Evolutionary conservation across 64 coral and sea anemone species (phyloP).

Genomic region (Orbicella faveolata): DNA sequence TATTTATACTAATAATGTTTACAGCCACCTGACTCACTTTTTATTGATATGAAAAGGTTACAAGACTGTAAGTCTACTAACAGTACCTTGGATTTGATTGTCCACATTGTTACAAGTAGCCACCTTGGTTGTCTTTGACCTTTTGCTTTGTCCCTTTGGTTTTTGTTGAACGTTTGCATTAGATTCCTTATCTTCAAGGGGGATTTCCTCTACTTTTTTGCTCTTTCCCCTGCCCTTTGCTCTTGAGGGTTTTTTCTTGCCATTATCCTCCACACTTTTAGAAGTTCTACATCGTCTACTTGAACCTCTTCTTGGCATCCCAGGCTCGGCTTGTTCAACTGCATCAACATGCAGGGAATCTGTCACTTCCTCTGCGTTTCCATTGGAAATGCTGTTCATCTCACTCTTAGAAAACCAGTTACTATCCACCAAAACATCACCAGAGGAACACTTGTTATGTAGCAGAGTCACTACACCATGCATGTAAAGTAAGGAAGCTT

Average conservation of each 20-base stretch:
- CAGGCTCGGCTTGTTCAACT: slow-evolving; percentile 9
- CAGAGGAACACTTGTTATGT: not conserved
- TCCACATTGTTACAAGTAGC: not conserved
- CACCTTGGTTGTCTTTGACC: not conserved
- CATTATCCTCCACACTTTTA: slow-evolving; percentile 4
- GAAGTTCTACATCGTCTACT: not conserved
- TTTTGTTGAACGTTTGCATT: slow-evolving; percentile 1
- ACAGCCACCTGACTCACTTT: too few species aligned
- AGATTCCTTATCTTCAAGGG: slow-evolving; percentile 21
- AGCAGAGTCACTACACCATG: not conserved
- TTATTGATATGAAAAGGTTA: not conserved
- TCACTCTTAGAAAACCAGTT: not conserved
- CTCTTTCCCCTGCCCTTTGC: slow-evolving; percentile 37
- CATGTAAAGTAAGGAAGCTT: slow-evolving; percentile 35
- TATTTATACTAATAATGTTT: too few species aligned
- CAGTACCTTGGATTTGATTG: not conserved
- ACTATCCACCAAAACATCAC: not conserved
- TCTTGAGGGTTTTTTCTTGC: slow-evolving; percentile 23
- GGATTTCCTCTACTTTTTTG: slow-evolving; percentile 19
- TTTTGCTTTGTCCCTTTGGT: not conserved
- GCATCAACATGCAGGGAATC: not conserved
- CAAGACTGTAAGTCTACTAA: not conserved
- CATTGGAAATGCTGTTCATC: not conserved
- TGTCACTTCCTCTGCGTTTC: not conserved
- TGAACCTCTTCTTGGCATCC: slow-evolving; percentile 23